phyloP scores from a whole-genome alignment of 2,113 vertebrate genomes.

The Gopherus evgoodei region DNA sequence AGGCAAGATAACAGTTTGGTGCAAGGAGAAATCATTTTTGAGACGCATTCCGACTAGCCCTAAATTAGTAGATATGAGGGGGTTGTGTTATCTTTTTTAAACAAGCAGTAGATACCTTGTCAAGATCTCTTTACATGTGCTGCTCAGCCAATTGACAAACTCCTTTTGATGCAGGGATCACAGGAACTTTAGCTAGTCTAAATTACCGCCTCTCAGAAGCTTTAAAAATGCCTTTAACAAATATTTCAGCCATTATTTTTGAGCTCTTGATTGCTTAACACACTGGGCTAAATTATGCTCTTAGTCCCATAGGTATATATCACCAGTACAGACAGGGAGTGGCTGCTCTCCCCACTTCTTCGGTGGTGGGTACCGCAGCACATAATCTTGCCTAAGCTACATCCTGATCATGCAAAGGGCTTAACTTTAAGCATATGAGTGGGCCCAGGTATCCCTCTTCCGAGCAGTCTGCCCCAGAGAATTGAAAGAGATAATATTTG shows the following conservation, averaged over 20 bases:
- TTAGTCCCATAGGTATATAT: background rate
- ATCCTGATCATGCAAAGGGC: background rate
- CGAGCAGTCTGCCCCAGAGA: slow-evolving; percentile 2
- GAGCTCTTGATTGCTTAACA: background rate
- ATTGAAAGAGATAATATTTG: background rate
- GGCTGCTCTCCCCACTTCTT: background rate
- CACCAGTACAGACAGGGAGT: background rate
- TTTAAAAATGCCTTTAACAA: background rate
- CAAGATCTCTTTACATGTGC: background rate
- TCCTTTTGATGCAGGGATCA: slow-evolving; percentile 10
- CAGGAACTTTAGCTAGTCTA: background rate
- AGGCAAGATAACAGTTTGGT: slow-evolving; percentile 8
- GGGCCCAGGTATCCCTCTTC: background rate
- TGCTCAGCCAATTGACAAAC: slow-evolving; percentile 20
- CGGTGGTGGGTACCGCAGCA: background rate
- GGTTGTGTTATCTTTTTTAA: slow-evolving; percentile 22
- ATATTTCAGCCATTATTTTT: background rate
- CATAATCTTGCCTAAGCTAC: background rate
- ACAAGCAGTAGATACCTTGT: slow-evolving; percentile 4
- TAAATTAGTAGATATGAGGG: slow-evolving; percentile 26
- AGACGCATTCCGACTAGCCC: slow-evolving; percentile 8
- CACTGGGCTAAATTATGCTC: accelerated
- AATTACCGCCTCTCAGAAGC: background rate
- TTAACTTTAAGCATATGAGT: background rate
- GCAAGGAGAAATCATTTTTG: slow-evolving; percentile 43